A percentile compares a stretch with the other conserved stretches of the same genome.
phyloP scores from a whole-genome alignment of 2,113 vertebrate genomes.

The Misgurnus mizolepis region DNA sequence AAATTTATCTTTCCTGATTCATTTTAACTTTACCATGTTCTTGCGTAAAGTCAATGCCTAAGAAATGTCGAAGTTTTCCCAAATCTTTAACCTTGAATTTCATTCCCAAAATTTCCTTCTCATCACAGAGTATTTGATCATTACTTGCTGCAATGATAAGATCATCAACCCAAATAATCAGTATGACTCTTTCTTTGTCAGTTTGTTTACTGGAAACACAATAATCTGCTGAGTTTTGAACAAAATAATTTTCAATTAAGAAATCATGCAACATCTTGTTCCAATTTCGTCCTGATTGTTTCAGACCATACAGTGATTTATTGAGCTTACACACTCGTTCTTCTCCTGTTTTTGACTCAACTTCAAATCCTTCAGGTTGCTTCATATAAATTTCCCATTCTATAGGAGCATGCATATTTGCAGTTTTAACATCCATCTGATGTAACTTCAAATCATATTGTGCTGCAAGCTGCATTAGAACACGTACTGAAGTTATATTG shows the following conservation, averaged over 20 bases:
- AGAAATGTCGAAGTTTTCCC: conserved; percentile 44
- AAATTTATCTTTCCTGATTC: conserved; percentile 38
- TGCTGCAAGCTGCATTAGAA: conserved; percentile 15
- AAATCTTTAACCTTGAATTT: conserved; percentile 54
- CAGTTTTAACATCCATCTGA: conserved; percentile 34
- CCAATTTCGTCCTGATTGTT: too few species aligned
- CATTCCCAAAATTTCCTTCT: conserved; percentile 37
- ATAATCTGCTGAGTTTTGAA: conserved; percentile 41
- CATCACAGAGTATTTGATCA: background rate
- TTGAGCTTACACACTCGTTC: too few species aligned
- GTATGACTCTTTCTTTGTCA: conserved; percentile 34
- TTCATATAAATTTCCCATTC: conserved; percentile 29
- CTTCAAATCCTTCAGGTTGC: conserved; percentile 20
- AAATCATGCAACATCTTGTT: too few species aligned
- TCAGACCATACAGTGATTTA: too few species aligned
- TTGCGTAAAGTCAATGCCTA: background rate
- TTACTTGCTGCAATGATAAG: conserved; percentile 3
- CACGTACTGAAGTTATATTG: conserved; percentile 2
- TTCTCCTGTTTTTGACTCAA: background rate
- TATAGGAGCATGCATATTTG: conserved; percentile 13
- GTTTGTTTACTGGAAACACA: conserved; percentile 48
- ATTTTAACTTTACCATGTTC: conserved; percentile 1
- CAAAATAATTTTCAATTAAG: conserved; percentile 34
- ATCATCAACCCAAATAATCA: conserved; percentile 57
- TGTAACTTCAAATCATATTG: conserved; percentile 1